Evolutionary conservation across 1,140 invertebrate species (phyloP).

Genomic region (Apis florea): DNA sequence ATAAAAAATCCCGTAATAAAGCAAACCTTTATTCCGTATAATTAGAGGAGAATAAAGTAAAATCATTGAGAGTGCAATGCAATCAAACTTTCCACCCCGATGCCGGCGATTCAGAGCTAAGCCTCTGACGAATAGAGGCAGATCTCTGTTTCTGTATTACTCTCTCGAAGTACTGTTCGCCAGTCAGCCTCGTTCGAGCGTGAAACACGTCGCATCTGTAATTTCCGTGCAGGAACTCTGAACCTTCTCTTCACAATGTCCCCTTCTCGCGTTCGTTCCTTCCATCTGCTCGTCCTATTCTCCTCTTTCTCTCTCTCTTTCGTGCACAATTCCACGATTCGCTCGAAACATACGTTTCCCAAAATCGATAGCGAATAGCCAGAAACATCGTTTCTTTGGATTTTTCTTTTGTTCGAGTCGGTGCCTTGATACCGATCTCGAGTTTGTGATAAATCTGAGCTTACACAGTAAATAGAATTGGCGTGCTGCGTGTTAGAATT

Average conservation of each 20-base stretch:
- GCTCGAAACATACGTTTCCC: constrained; percentile 24
- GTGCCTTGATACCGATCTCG: background rate
- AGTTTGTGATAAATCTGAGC: background rate
- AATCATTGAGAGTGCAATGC: constrained; percentile 9
- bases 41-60: constrained; percentile 23
- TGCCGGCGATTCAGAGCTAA: constrained; percentile 27
- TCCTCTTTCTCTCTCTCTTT: background rate
- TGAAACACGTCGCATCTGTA: constrained; percentile 66
- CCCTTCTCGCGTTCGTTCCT: constrained; percentile 18
- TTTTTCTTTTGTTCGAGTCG: background rate
- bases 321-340: constrained; percentile 5
- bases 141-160: constrained; percentile 16
- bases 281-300: constrained; percentile 9
- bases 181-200: constrained; percentile 53
- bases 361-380: constrained; percentile 7
- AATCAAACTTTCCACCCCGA: constrained; percentile 26
- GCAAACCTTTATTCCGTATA: background rate
- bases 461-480: background rate
- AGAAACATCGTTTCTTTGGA: constrained; percentile 8
- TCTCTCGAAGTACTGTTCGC: constrained; percentile 35
- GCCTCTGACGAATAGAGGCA: background rate
- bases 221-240: constrained; percentile 62
- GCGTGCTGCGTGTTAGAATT: background rate
- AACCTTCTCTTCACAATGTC: constrained; percentile 31
- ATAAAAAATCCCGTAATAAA: background rate